These are phyloP conservation scores for Arion vulgaris DNA, from an alignment of 1,140 invertebrate genomes.

Conservation along the genomic window DNA sequence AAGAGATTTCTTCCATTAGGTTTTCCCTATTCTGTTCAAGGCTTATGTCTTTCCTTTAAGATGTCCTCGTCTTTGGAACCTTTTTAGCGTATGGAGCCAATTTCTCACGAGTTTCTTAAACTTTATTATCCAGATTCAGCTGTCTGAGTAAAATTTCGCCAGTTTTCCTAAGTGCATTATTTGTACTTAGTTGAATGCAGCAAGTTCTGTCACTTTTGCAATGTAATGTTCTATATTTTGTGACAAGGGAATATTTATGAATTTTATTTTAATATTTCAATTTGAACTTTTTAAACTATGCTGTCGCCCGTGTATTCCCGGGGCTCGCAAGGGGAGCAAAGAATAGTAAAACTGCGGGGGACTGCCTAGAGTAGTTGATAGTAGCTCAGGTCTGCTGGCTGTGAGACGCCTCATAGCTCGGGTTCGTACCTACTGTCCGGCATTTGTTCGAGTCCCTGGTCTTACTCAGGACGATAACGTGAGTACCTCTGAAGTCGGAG, in stretches of 20 bases:
- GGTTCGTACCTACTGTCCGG: too few relatives aligned
- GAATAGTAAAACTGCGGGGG: too few relatives aligned
- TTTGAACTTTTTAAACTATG: too few relatives aligned
- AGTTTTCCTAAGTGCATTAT: not conserved
- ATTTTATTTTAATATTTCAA: not conserved
- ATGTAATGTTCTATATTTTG: not conserved
- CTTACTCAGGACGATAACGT: too few relatives aligned
- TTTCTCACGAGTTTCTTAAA: not conserved
- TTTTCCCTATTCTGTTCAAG: not conserved
- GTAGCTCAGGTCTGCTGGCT: too few relatives aligned
- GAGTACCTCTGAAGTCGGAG: too few relatives aligned
- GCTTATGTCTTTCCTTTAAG: not conserved
- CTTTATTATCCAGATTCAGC: not conserved
- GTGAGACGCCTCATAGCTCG: too few relatives aligned
- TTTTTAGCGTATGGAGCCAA: constrained; percentile 12
- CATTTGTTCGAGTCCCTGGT: too few relatives aligned
- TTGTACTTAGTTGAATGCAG: not conserved
- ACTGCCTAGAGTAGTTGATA: too few relatives aligned
- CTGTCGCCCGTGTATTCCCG: too few relatives aligned
- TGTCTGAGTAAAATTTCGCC: not conserved
- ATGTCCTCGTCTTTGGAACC: not conserved
- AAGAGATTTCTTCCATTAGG: constrained; percentile 32
- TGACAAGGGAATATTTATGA: not conserved
- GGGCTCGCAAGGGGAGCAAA: too few relatives aligned
- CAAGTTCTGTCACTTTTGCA: not conserved